These are phyloP conservation scores for Reinhardtius hippoglossoides DNA, from an alignment of 2,113 vertebrate species.

Conservation along the genomic window DNA sequence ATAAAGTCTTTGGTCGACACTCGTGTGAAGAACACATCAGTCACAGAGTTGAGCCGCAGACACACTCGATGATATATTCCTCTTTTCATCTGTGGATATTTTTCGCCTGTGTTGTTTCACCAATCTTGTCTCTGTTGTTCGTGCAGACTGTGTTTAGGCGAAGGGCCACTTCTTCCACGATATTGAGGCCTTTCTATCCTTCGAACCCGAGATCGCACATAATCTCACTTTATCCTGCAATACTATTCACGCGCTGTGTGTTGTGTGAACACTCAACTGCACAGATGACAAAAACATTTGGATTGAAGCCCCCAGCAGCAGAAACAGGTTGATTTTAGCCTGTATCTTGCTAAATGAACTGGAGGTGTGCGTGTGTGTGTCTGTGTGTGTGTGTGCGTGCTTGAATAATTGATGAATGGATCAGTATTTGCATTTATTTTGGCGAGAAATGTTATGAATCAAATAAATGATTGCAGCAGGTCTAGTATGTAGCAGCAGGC, in stretches of 20 bases:
- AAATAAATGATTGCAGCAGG: slow-evolving; percentile 45
- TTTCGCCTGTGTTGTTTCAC: neutral
- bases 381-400: neutral
- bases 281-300: slow-evolving; percentile 34
- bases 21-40: too few species aligned
- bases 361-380: slow-evolving; percentile 40
- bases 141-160: slow-evolving; percentile 39
- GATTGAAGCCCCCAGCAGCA: slow-evolving; percentile 25
- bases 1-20: too few species aligned
- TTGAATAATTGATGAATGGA: slow-evolving; percentile 65
- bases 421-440: slow-evolving; percentile 65
- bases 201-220: slow-evolving; percentile 24
- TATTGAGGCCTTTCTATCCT: slow-evolving; percentile 21
- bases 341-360: slow-evolving; percentile 24
- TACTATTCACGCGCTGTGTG: slow-evolving; percentile 12
- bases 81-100: slow-evolving; percentile 11
- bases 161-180: neutral
- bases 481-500: slow-evolving; percentile 46
- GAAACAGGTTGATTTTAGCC: slow-evolving; percentile 8
- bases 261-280: neutral
- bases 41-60: neutral
- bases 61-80: slow-evolving; percentile 16
- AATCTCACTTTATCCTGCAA: slow-evolving; percentile 35
- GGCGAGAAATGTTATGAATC: slow-evolving; percentile 56
- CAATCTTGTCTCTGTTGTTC: slow-evolving; percentile 16